Conservation (phyloP, 1,140 invertebrate species). For the Uloborus diversus region DNA sequence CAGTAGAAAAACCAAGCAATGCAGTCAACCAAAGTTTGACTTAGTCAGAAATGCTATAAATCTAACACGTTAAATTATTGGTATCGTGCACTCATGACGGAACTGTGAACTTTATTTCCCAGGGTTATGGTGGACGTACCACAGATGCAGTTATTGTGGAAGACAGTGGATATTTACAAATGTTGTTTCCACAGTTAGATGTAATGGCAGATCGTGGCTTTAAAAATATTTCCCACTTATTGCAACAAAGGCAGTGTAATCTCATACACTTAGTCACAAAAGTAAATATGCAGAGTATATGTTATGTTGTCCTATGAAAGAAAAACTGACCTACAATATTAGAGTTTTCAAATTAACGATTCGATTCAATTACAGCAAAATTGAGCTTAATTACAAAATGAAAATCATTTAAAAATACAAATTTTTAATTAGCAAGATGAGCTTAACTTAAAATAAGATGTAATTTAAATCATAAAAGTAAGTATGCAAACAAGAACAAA, state of each 20-base stretch:
- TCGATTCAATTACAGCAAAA: no score
- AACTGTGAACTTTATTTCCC: slow-evolving; percentile 60
- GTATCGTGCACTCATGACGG: slow-evolving; percentile 61
- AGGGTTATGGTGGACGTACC: slow-evolving; percentile 60
- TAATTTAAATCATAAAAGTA: no score
- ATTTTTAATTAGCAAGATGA: no score
- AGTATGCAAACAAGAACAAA: no score
- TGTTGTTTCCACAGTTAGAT: slow-evolving; percentile 56
- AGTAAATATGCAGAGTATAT: no score
- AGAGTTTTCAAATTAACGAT: no score
- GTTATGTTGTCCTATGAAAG: no score
- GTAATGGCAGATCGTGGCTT: slow-evolving; percentile 63
- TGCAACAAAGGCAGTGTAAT: neutral
- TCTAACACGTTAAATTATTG: slow-evolving; percentile 61
- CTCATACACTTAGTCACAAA: no score
- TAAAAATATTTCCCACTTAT: slow-evolving; percentile 20
- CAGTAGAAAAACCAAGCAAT: slow-evolving; percentile 58
- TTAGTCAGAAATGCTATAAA: slow-evolving; percentile 63
- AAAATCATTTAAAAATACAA: no score
- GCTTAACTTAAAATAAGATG: no score
- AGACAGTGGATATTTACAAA: slow-evolving; percentile 58
- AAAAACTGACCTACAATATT: no score
- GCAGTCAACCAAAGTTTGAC: slow-evolving; percentile 58
- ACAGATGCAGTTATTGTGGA: slow-evolving; percentile 61
- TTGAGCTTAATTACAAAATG: no score